Conservation (phyloP, 2,888 invertebrate genomes). For the Octodonta nipae region DNA sequence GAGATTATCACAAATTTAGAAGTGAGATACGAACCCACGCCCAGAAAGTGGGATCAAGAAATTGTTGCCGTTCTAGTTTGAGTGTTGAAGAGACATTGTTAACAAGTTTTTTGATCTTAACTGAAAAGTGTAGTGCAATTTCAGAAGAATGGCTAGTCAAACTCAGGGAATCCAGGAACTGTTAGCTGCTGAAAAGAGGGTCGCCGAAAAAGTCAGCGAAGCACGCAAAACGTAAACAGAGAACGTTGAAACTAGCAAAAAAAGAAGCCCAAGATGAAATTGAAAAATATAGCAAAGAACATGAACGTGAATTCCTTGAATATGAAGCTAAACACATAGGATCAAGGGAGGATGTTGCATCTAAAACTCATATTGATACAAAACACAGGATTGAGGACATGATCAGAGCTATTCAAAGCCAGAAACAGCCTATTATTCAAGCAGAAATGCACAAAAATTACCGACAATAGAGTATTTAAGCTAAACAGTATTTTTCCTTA, state of each 20-base stretch:
- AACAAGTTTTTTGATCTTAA: too few relatives aligned
- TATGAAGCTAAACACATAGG: constrained; percentile 95
- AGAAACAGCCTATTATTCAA: constrained; percentile 76
- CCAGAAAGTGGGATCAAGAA: too few relatives aligned
- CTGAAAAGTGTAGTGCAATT: too few relatives aligned
- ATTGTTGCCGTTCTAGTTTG: too few relatives aligned
- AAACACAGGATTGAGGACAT: constrained; percentile 74
- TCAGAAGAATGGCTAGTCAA: constrained; percentile 99
- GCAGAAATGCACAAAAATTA: too few relatives aligned
- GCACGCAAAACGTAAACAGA: constrained; percentile 95
- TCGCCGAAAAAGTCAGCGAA: constrained; percentile 96
- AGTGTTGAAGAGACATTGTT: too few relatives aligned
- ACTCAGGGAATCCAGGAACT: constrained; percentile 98
- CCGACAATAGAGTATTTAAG: too few relatives aligned
- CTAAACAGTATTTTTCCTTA: too few relatives aligned
- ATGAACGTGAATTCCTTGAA: constrained; percentile 83
- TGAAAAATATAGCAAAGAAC: constrained; percentile 88
- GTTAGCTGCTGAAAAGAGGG: constrained; percentile 92
- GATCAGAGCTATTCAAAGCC: constrained; percentile 60
- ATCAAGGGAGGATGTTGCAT: constrained; percentile 84
- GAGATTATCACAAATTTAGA: too few relatives aligned
- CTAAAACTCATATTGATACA: constrained; percentile 81
- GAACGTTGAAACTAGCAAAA: constrained; percentile 95
- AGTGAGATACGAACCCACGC: too few relatives aligned
- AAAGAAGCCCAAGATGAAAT: constrained; percentile 98